phyloP scores from a whole-genome alignment of 1,140 invertebrate species.

The Episyrphus balteatus region DNA sequence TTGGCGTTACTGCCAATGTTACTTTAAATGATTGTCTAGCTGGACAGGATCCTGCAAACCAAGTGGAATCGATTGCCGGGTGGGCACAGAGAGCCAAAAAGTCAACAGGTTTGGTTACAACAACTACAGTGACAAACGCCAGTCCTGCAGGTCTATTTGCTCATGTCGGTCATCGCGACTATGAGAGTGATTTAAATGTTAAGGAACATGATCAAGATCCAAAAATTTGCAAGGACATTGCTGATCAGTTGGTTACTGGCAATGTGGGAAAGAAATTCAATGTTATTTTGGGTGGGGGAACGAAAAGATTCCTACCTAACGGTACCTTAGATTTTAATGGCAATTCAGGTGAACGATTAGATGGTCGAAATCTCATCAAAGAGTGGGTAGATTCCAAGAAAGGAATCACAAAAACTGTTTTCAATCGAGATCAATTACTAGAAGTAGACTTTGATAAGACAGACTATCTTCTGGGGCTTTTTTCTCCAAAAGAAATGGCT shows the following conservation, averaged over 20 bases:
- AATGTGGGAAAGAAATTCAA: constrained; percentile 44
- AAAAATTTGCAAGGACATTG: constrained; percentile 42
- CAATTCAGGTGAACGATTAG: constrained; percentile 39
- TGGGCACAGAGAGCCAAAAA: constrained; percentile 73
- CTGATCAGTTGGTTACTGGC: constrained; percentile 52
- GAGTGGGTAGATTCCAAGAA: constrained; percentile 35
- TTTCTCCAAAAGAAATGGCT: constrained; percentile 40
- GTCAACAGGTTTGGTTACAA: constrained; percentile 32
- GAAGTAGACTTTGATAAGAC: constrained; percentile 19
- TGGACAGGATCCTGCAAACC: constrained; percentile 42
- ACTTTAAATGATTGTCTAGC: constrained; percentile 50
- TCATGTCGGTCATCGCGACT: constrained; percentile 58
- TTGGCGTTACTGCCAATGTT: constrained; percentile 55
- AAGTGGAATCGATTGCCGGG: constrained; percentile 57
- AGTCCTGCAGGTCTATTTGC: constrained; percentile 32
- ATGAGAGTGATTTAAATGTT: constrained; percentile 56
- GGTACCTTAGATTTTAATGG: constrained; percentile 39
- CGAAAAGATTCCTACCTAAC: constrained; percentile 46
- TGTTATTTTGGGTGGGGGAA: constrained; percentile 59
- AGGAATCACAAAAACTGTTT: constrained; percentile 30
- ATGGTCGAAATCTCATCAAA: constrained; percentile 40
- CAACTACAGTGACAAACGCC: constrained; percentile 32
- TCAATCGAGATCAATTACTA: constrained; percentile 44
- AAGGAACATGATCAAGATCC: constrained; percentile 24
- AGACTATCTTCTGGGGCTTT: constrained; percentile 40